These are phyloP conservation scores for Enteromius trimaculatus DNA, from an alignment of 2,797 vertebrate genomes.

Conservation along the genomic window DNA sequence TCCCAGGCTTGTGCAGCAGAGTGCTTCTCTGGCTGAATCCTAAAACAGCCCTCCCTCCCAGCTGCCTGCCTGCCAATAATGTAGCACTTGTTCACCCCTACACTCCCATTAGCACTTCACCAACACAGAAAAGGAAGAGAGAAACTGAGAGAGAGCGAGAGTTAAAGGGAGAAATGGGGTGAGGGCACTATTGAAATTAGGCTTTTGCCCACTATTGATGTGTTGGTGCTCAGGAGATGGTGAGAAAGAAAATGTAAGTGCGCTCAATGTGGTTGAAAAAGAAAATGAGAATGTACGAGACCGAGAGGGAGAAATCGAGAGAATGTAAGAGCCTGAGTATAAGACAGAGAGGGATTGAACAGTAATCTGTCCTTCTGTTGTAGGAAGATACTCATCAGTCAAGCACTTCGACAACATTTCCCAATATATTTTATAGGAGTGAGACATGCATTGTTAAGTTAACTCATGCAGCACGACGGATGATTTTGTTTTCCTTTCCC, in stretches of 20 bases:
- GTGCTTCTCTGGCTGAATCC: slow-evolving; percentile 58
- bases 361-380: slow-evolving; percentile 25
- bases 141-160: slow-evolving; percentile 6
- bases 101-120: slow-evolving; percentile 58
- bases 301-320: slow-evolving; percentile 5
- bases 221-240: slow-evolving; percentile 29
- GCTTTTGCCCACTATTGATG: slow-evolving; percentile 24
- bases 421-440: slow-evolving; percentile 9
- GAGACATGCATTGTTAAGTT: neutral
- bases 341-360: slow-evolving; percentile 31
- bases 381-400: slow-evolving; percentile 28
- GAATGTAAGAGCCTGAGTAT: slow-evolving; percentile 12
- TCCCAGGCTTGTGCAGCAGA: slow-evolving; percentile 56
- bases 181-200: slow-evolving; percentile 35
- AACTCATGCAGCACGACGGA: neutral
- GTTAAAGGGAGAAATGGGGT: slow-evolving; percentile 9
- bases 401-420: slow-evolving; percentile 17
- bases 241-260: slow-evolving; percentile 3
- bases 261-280: slow-evolving; percentile 13
- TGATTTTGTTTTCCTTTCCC: neutral
- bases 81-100: slow-evolving; percentile 63
- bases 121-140: slow-evolving; percentile 37
- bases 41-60: slow-evolving; percentile 59
- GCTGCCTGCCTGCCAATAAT: slow-evolving; percentile 68
- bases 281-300: slow-evolving; percentile 18